phyloP scores from a whole-genome alignment of 2,888 invertebrate genomes.

The Oasisia sp. region DNA sequence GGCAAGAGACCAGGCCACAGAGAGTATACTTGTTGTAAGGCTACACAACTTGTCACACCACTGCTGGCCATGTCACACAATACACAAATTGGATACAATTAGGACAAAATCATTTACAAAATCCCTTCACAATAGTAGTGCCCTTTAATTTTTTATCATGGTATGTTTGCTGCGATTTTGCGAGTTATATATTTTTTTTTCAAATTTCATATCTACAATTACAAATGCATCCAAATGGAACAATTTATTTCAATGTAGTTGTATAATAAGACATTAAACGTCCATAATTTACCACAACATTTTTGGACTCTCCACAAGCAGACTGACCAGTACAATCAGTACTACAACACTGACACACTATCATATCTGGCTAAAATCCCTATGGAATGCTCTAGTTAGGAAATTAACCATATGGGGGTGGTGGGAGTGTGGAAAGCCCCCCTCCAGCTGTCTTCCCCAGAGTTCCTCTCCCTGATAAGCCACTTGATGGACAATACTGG shows the following conservation, averaged over 20 bases:
- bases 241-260: not conserved
- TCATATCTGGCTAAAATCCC: too few species aligned
- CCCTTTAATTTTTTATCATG: not conserved
- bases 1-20: not conserved
- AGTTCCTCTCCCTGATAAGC: not conserved
- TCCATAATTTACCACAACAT: not conserved
- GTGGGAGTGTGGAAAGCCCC: not conserved
- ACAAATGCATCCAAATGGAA: not conserved
- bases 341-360: too few species aligned
- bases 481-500: constrained; percentile 13
- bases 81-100: not conserved
- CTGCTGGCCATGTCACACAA: not conserved
- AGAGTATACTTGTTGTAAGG: not conserved
- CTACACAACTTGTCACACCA: not conserved
- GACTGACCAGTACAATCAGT: too few species aligned
- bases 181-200: not conserved
- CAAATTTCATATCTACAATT: not conserved
- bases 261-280: not conserved
- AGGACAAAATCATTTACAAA: not conserved
- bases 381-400: not conserved
- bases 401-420: not conserved
- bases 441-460: not conserved
- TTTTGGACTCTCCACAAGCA: not conserved
- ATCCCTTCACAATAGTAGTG: not conserved
- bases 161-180: not conserved